Conservation (phyloP, 2,797 vertebrate species). For the Cynodonichthys magdalenae region DNA sequence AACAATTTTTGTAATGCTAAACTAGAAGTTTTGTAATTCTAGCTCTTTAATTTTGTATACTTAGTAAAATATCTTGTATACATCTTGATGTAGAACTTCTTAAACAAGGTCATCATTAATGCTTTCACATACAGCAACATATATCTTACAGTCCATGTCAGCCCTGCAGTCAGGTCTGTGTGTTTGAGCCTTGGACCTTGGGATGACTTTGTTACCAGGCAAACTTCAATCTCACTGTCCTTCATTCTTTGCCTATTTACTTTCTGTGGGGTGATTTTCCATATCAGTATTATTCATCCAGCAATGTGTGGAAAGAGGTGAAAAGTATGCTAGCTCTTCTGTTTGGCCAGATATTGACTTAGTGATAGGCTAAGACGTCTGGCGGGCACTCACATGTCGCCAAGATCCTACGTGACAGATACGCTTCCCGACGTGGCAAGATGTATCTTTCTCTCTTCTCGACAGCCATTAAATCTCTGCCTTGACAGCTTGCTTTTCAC, state of each 20-base stretch:
- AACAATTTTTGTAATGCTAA: background rate
- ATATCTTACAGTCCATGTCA: slow-evolving; percentile 38
- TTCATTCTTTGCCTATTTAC: slow-evolving; percentile 79
- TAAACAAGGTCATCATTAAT: slow-evolving; percentile 46
- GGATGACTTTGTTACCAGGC: slow-evolving; percentile 78
- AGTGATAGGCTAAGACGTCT: slow-evolving; percentile 77
- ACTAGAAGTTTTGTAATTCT: slow-evolving; percentile 20
- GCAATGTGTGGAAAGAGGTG: slow-evolving; percentile 70
- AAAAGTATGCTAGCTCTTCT: slow-evolving; percentile 77
- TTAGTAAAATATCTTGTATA: slow-evolving; percentile 1
- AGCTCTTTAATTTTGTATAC: background rate
- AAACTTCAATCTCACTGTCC: slow-evolving; percentile 64
- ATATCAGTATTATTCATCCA: slow-evolving; percentile 77
- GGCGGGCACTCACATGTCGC: slow-evolving; percentile 73
- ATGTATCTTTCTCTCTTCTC: slow-evolving; percentile 54
- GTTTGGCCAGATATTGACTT: slow-evolving; percentile 84
- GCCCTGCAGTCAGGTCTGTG: slow-evolving; percentile 55
- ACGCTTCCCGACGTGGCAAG: slow-evolving; percentile 68
- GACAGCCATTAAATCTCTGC: slow-evolving; percentile 66
- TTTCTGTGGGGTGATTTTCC: slow-evolving; percentile 79
- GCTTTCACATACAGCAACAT: slow-evolving; percentile 29
- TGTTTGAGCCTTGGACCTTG: slow-evolving; percentile 77
- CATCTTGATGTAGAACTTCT: slow-evolving; percentile 9
- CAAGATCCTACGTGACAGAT: slow-evolving; percentile 78
- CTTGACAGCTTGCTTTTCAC: slow-evolving; percentile 67